Evolutionary conservation across 1,140 invertebrate genomes (phyloP).

Genomic region (Zeugodacus cucurbitae): DNA sequence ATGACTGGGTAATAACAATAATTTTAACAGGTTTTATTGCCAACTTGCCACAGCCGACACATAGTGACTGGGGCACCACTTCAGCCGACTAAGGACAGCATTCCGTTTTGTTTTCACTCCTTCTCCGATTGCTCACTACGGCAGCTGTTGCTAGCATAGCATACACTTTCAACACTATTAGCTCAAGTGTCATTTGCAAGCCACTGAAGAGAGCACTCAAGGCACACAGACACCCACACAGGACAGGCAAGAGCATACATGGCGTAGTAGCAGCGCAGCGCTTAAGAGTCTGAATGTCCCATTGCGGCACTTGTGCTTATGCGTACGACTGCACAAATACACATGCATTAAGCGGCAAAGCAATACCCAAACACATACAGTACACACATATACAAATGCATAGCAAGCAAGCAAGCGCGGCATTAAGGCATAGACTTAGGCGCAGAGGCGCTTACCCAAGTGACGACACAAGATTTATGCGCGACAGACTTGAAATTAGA

Average conservation of each 20-base stretch:
- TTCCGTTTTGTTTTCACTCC: too few species aligned
- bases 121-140: neutral
- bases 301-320: neutral
- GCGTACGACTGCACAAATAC: slow-evolving; percentile 2
- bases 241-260: neutral
- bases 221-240: neutral
- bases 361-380: neutral
- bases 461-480: slow-evolving; percentile 20
- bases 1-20: neutral
- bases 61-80: too few species aligned
- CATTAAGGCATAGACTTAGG: neutral
- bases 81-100: too few species aligned
- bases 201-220: neutral
- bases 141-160: neutral
- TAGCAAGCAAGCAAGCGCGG: neutral
- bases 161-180: slow-evolving; percentile 23
- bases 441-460: slow-evolving; percentile 18
- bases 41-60: neutral
- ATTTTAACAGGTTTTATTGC: slow-evolving; percentile 37
- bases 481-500: slow-evolving; percentile 19
- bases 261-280: neutral
- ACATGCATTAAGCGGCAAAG: neutral
- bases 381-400: neutral
- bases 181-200: slow-evolving; percentile 23
- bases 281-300: slow-evolving; percentile 33